Percentiles rank a stretch among this genome's conserved stretches.
Conservation (phyloP, 2,888 invertebrate genomes). For the Watsonalla cultraria region DNA sequence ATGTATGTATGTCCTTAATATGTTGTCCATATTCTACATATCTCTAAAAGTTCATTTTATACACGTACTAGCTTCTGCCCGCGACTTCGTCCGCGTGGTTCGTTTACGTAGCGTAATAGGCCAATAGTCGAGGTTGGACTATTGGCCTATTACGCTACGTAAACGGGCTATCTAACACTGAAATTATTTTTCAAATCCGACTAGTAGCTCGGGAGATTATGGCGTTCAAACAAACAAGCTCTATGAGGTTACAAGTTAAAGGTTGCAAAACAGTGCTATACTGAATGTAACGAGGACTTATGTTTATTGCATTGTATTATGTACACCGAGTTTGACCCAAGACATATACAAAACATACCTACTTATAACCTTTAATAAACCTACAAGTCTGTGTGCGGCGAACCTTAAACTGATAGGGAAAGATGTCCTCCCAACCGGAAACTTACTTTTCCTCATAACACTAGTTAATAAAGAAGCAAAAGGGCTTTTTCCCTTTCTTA, state of each 20-base stretch:
- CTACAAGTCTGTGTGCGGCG: slow-evolving; percentile 24
- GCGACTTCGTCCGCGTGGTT: too few species aligned
- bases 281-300: too few species aligned
- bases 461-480: slow-evolving; percentile 50
- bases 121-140: too few species aligned
- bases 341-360: not conserved
- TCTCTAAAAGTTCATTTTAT: not conserved
- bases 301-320: not conserved
- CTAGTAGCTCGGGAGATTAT: not conserved
- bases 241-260: too few species aligned
- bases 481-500: slow-evolving; percentile 24
- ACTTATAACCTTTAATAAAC: slow-evolving; percentile 11
- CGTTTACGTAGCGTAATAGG: too few species aligned
- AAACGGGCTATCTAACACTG: not conserved
- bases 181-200: not conserved
- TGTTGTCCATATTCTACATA: too few species aligned
- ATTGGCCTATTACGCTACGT: too few species aligned
- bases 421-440: slow-evolving; percentile 40
- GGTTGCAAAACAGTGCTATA: too few species aligned
- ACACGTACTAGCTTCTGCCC: too few species aligned
- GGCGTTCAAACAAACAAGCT: not conserved
- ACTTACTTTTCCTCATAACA: slow-evolving; percentile 45
- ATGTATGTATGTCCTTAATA: too few species aligned
- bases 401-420: slow-evolving; percentile 39
- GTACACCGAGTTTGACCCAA: not conserved